A percentile compares a stretch with the other conserved stretches of the same genome.
Evolutionary conservation across 2,113 vertebrate genomes (phyloP).

Genomic region (Marmota flaviventris): DNA sequence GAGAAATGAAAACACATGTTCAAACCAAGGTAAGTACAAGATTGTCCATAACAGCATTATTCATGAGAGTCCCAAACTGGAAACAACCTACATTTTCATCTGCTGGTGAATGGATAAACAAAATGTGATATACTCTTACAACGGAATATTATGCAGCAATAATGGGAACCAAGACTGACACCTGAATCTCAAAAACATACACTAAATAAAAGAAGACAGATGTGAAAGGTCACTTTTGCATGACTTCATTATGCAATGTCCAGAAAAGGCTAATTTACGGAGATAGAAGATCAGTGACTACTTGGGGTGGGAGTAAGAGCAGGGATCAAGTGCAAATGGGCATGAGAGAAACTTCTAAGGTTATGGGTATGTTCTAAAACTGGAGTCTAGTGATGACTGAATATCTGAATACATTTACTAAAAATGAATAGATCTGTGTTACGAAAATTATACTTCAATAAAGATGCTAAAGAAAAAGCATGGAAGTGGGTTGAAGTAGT

Average conservation of each 20-base stretch:
- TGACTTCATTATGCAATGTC: not conserved
- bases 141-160: not conserved
- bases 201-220: not conserved
- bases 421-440: not conserved
- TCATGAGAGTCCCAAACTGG: not conserved
- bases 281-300: not conserved
- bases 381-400: not conserved
- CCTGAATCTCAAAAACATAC: not conserved
- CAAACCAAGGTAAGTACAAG: not conserved
- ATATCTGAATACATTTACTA: not conserved
- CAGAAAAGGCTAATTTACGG: slow-evolving; percentile 15
- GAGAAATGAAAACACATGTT: slow-evolving; percentile 15
- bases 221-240: not conserved
- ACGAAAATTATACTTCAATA: not conserved
- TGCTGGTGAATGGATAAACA: not conserved
- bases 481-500: not conserved
- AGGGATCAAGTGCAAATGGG: not conserved
- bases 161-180: not conserved
- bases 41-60: not conserved
- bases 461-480: not conserved
- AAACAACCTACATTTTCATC: not conserved
- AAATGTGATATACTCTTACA: not conserved
- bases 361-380: not conserved
- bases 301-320: not conserved
- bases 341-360: not conserved